A percentile compares a stretch with the other conserved stretches of the same genome.
Conservation (phyloP, 2,888 invertebrate genomes). For the Blastobasis adustella region DNA sequence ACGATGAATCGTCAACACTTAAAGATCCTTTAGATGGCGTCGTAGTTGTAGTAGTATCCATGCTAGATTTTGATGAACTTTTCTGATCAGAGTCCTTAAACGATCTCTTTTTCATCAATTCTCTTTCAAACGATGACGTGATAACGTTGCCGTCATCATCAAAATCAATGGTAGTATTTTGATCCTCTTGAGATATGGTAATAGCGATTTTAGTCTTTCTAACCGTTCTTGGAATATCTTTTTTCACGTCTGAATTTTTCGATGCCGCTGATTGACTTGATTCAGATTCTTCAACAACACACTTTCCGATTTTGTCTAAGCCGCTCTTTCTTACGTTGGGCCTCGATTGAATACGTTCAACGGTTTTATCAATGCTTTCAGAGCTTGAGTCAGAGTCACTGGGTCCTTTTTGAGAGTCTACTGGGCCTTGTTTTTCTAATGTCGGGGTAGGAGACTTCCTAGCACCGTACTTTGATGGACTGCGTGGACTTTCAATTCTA, state of each 20-base stretch:
- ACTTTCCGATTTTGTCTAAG: constrained; percentile 62
- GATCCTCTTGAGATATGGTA: constrained; percentile 71
- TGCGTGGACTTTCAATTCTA: constrained; percentile 51
- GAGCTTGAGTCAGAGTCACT: constrained; percentile 77
- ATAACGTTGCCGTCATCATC: constrained; percentile 69
- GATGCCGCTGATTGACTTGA: constrained; percentile 75
- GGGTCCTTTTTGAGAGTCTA: constrained; percentile 69
- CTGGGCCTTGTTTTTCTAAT: constrained; percentile 76
- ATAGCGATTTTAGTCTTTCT: constrained; percentile 71
- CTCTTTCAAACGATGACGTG: constrained; percentile 60
- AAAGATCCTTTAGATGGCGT: constrained; percentile 68
- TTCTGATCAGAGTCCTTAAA: constrained; percentile 64
- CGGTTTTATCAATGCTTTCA: constrained; percentile 67
- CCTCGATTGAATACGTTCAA: constrained; percentile 54
- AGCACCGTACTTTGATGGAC: constrained; percentile 49
- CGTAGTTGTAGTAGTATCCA: constrained; percentile 67
- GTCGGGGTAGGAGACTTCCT: constrained; percentile 75
- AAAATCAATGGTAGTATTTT: constrained; percentile 68
- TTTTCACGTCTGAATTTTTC: constrained; percentile 59
- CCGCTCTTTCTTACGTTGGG: constrained; percentile 62
- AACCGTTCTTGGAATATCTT: constrained; percentile 64
- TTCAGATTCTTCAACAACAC: constrained; percentile 73
- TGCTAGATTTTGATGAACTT: constrained; percentile 76
- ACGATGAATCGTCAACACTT: constrained; percentile 69
- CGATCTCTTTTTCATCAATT: constrained; percentile 56